These are phyloP conservation scores for Tetraneura akinire DNA, from an alignment of 1,140 invertebrate species.

Conservation along the genomic window DNA sequence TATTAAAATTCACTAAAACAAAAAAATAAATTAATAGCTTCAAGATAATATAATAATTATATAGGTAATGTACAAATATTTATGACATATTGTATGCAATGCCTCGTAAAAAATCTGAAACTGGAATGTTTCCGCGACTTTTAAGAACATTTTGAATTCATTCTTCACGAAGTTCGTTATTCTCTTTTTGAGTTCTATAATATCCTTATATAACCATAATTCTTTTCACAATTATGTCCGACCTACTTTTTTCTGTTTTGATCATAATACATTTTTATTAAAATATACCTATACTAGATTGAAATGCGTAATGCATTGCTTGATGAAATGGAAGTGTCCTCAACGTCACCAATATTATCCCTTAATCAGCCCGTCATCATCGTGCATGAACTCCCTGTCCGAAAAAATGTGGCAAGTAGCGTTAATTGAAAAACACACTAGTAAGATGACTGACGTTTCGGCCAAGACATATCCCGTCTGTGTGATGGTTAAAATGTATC, in stretches of 20 bases:
- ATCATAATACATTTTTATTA: not conserved
- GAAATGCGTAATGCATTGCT: not conserved
- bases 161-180: too few species aligned
- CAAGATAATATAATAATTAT: too few species aligned
- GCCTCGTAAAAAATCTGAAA: too few species aligned
- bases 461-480: slow-evolving; percentile 33
- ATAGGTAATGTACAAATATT: too few species aligned
- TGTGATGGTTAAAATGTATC: slow-evolving; percentile 43
- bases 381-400: not conserved
- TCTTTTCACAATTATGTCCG: too few species aligned
- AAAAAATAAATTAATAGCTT: too few species aligned
- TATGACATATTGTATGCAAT: too few species aligned
- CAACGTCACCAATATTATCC: not conserved
- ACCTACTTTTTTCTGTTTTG: not conserved
- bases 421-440: slow-evolving; percentile 23
- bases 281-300: slow-evolving; percentile 13
- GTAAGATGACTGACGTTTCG: not conserved
- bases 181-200: too few species aligned
- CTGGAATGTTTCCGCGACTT: too few species aligned
- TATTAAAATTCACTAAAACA: too few species aligned
- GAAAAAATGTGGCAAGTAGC: slow-evolving; percentile 42
- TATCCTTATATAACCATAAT: too few species aligned
- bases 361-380: not conserved
- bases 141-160: too few species aligned
- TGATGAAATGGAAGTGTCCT: not conserved